These are phyloP conservation scores for Meloidogyne hapla DNA, from an alignment of 1,140 invertebrate genomes.

Conservation along the genomic window DNA sequence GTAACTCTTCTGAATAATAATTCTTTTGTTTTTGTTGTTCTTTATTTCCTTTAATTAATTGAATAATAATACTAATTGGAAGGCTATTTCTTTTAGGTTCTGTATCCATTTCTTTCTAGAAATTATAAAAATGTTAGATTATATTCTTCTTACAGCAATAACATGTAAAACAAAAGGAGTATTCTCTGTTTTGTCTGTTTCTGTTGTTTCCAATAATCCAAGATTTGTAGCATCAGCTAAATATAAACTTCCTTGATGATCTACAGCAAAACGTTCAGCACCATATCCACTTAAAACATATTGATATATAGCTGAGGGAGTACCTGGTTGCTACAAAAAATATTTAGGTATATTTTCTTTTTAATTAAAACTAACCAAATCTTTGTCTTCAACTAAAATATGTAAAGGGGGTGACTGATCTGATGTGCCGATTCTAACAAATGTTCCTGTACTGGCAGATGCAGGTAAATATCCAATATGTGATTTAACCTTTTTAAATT, in stretches of 20 bases:
- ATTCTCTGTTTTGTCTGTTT: conserved; percentile 32
- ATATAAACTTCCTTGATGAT: conserved; percentile 60
- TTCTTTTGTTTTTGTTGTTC: conserved; percentile 4
- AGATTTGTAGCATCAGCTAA: conserved; percentile 52
- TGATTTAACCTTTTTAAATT: conserved; percentile 54
- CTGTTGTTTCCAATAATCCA: conserved; percentile 32
- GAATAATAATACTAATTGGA: conserved; percentile 59
- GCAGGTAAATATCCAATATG: conserved; percentile 57
- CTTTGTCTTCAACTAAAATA: conserved; percentile 61
- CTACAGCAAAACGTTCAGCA: conserved; percentile 62
- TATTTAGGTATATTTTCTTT: not conserved
- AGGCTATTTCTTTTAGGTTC: conserved; percentile 50
- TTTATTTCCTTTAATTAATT: conserved; percentile 48
- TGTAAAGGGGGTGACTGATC: conserved; percentile 51
- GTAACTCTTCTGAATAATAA: not conserved
- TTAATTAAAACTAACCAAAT: conserved; percentile 46
- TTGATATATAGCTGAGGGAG: conserved; percentile 62
- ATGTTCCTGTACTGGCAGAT: conserved; percentile 56
- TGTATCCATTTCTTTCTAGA: conserved; percentile 55
- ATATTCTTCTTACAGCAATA: conserved; percentile 24
- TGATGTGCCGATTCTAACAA: conserved; percentile 51
- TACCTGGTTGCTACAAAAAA: conserved; percentile 57
- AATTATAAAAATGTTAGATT: not conserved
- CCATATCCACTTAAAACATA: conserved; percentile 58
- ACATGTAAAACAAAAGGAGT: conserved; percentile 60